These are phyloP conservation scores for Macrotis lagotis DNA, from an alignment of 2,113 vertebrate species.

Conservation along the genomic window DNA sequence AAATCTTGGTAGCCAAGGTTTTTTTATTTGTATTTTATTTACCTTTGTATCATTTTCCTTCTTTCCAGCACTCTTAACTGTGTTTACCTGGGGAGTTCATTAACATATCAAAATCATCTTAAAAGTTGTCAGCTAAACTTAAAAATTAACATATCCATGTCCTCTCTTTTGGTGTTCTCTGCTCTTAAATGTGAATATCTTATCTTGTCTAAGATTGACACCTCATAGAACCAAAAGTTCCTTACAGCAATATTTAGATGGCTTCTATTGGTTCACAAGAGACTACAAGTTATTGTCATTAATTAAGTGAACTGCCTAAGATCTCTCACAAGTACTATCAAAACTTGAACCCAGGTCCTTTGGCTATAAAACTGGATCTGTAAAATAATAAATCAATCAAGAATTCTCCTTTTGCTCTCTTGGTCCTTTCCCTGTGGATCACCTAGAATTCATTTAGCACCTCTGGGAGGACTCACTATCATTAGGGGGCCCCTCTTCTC, in stretches of 20 bases:
- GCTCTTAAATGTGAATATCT: neutral
- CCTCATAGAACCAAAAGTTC: neutral
- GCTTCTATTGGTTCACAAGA: neutral
- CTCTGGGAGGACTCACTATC: neutral
- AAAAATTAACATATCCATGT: neutral
- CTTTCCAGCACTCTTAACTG: neutral
- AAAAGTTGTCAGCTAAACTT: neutral
- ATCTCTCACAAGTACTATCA: neutral
- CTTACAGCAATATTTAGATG: neutral
- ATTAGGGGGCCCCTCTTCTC: neutral
- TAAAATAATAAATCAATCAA: neutral
- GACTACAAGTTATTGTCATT: neutral
- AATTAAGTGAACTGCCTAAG: neutral
- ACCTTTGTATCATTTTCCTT: neutral
- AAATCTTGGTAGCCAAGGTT: neutral
- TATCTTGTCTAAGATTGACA: neutral
- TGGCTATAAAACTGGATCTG: neutral
- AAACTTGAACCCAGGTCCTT: neutral
- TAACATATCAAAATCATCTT: neutral
- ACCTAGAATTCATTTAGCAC: neutral
- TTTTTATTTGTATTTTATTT: neutral
- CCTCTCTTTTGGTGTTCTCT: neutral
- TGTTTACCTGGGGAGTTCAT: neutral
- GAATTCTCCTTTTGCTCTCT: neutral
- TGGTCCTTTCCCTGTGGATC: neutral